Conservation (phyloP, 2,888 invertebrate genomes). For the Phragmatobia fuliginosa region DNA sequence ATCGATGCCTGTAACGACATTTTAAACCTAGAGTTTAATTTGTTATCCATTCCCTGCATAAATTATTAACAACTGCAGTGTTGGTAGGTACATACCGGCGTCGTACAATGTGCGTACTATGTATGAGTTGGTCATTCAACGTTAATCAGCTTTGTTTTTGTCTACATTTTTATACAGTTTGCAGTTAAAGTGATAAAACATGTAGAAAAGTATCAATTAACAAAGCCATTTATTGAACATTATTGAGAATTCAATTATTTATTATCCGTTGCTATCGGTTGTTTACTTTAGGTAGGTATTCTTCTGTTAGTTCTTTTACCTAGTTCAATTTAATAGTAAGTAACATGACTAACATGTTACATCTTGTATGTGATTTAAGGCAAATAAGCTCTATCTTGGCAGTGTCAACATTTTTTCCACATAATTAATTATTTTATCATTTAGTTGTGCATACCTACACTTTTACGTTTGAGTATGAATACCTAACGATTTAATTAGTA, state of each 20-base stretch:
- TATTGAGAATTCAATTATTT: constrained; percentile 70
- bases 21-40: constrained; percentile 34
- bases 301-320: constrained; percentile 78
- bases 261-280: constrained; percentile 74
- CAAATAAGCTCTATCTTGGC: constrained; percentile 18
- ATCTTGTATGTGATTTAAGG: constrained; percentile 37
- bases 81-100: neutral
- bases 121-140: constrained; percentile 6
- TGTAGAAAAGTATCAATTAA: constrained; percentile 72
- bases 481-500: neutral
- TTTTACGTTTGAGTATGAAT: neutral
- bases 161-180: constrained; percentile 57
- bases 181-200: constrained; percentile 68
- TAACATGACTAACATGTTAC: too few species aligned
- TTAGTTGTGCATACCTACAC: neutral
- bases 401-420: constrained; percentile 10
- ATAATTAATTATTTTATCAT: neutral
- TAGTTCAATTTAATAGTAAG: constrained; percentile 52
- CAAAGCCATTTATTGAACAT: constrained; percentile 72
- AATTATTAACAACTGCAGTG: constrained; percentile 18
- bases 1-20: constrained; percentile 43
- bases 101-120: constrained; percentile 20
- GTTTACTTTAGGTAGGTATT: constrained; percentile 73
- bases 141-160: constrained; percentile 43
- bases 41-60: constrained; percentile 23